Evolutionary conservation across 1,140 invertebrate species (phyloP).

Genomic region (Monomorium pharaonis): DNA sequence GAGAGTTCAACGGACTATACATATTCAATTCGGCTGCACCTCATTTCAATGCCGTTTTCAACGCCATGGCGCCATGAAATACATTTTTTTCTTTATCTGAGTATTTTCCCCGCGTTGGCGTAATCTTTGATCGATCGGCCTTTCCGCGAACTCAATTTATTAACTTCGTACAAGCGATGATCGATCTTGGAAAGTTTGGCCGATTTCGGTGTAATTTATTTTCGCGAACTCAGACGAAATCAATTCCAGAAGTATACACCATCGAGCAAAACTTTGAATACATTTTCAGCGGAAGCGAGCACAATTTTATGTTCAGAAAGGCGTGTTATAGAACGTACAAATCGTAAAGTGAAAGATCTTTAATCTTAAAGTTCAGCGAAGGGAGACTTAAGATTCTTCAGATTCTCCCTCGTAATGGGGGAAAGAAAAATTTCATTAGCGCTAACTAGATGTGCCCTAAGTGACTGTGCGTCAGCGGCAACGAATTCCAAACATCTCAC

Average conservation of each 20-base stretch:
- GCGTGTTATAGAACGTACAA: not conserved
- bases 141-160: conserved; percentile 52
- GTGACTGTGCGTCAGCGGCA: not conserved
- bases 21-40: conserved; percentile 26
- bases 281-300: not conserved
- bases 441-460: not conserved
- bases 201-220: conserved; percentile 54
- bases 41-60: conserved; percentile 50
- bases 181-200: conserved; percentile 40
- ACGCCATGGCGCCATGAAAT: conserved; percentile 31
- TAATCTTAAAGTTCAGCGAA: not conserved
- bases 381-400: not conserved
- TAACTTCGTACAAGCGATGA: conserved; percentile 35
- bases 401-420: not conserved
- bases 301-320: conserved; percentile 9
- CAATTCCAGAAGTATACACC: conserved; percentile 34
- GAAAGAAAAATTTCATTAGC: conserved; percentile 24
- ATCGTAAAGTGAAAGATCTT: not conserved
- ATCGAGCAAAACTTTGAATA: conserved; percentile 34
- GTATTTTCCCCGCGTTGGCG: conserved; percentile 20
- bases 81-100: conserved; percentile 36
- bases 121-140: conserved; percentile 35
- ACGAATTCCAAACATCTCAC: not conserved
- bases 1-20: conserved; percentile 53
- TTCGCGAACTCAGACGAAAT: conserved; percentile 44